Percentiles rank a stretch among this genome's conserved stretches.
These are phyloP conservation scores for Craseonycteris thonglongyai DNA, from an alignment of 2,113 vertebrate species.

Conservation along the genomic window DNA sequence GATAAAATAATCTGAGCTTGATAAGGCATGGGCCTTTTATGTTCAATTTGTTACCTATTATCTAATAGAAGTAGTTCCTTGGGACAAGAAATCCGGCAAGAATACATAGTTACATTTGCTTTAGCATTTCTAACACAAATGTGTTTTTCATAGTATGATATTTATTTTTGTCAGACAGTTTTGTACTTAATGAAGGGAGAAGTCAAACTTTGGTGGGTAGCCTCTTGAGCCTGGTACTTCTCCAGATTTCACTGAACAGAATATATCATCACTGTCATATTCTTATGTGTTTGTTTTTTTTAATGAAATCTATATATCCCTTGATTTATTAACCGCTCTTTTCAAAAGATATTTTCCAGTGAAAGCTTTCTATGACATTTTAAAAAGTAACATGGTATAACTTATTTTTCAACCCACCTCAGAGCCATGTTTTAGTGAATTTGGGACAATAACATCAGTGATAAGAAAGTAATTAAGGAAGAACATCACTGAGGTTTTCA, in stretches of 20 bases:
- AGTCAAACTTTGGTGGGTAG: not conserved
- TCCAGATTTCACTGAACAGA: not conserved
- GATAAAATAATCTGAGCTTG: not conserved
- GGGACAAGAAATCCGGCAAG: not conserved
- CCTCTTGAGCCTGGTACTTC: not conserved
- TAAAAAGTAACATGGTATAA: not conserved
- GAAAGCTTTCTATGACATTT: not conserved
- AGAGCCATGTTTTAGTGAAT: not conserved
- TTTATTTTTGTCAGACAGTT: not conserved
- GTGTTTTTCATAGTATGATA: not conserved
- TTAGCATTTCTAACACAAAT: not conserved
- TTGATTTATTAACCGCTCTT: not conserved
- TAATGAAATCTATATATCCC: not conserved
- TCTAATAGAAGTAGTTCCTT: not conserved
- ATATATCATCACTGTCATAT: not conserved
- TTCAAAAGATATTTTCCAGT: not conserved
- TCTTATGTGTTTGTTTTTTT: not conserved
- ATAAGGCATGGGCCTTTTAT: not conserved
- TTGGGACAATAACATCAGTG: not conserved
- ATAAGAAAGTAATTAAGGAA: not conserved
- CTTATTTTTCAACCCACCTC: not conserved
- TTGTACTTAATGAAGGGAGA: not conserved
- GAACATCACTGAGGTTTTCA: not conserved
- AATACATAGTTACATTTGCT: not conserved
- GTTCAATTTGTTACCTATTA: not conserved